Evolutionary conservation across 2,797 vertebrate species (phyloP).

Genomic region (Onychomys arenicola): DNA sequence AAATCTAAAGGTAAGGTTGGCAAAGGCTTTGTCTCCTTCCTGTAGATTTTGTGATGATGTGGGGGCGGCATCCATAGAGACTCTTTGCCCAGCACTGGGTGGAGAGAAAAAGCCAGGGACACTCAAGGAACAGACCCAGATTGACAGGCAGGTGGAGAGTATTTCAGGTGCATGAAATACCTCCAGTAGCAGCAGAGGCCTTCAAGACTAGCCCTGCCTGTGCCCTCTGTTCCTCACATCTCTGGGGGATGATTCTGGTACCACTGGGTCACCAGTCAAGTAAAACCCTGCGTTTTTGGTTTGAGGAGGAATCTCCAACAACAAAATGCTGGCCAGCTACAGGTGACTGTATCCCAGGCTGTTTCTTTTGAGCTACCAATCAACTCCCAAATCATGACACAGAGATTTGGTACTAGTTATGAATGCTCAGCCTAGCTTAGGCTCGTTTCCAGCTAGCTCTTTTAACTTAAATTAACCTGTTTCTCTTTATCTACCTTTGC

Average conservation of each 20-base stretch:
- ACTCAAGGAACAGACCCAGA: no score
- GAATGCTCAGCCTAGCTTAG: not conserved
- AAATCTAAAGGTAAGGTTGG: slow-evolving; percentile 94
- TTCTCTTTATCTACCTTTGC: not conserved
- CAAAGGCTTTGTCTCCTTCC: rapidly evolving
- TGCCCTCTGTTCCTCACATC: not conserved
- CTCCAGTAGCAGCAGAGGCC: not conserved
- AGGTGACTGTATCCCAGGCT: not conserved
- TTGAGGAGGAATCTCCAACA: not conserved
- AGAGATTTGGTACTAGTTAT: not conserved
- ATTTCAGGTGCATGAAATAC: not conserved
- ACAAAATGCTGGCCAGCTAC: not conserved
- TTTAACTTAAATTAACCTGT: not conserved
- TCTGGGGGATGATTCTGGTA: rapidly evolving
- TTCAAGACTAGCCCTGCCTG: rapidly evolving
- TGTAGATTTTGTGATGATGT: not conserved
- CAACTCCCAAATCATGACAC: not conserved
- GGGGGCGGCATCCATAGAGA: not conserved
- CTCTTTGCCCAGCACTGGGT: not conserved
- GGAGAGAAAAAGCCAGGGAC: not conserved
- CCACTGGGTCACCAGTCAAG: not conserved
- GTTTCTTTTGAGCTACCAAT: not conserved
- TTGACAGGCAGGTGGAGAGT: not conserved
- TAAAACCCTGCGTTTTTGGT: not conserved
- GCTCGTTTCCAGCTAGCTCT: not conserved